Percentiles rank a stretch among this genome's conserved stretches.
These are phyloP conservation scores for Amniataba percoides DNA, from an alignment of 2,797 vertebrate genomes.

Conservation along the genomic window DNA sequence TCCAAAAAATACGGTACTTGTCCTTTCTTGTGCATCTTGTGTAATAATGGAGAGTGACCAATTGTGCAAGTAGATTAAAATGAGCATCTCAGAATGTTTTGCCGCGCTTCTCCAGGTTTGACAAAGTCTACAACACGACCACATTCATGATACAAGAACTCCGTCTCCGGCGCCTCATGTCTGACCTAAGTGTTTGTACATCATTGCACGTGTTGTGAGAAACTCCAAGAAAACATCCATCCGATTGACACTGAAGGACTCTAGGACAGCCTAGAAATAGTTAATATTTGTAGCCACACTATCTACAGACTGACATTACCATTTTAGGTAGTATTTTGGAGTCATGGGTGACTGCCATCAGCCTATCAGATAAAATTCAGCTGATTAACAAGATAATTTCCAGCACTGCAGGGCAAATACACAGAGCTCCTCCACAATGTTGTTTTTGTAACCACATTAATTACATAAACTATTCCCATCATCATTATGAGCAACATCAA, in stretches of 20 bases:
- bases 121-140: background rate
- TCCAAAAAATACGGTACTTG: too few species aligned
- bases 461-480: slow-evolving; percentile 1
- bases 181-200: background rate
- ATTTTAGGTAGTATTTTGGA: background rate
- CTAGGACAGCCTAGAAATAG: background rate
- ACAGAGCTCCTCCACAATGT: background rate
- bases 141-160: background rate
- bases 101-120: background rate
- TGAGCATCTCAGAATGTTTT: background rate
- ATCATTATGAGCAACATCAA: slow-evolving; percentile 5
- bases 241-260: too few species aligned
- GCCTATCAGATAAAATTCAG: slow-evolving; percentile 25
- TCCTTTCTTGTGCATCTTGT: background rate
- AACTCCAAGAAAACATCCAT: background rate
- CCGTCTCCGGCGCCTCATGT: background rate
- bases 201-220: slow-evolving; percentile 1
- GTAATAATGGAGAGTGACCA: background rate
- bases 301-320: background rate
- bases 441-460: background rate
- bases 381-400: slow-evolving; percentile 7
- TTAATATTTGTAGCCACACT: background rate
- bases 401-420: slow-evolving; percentile 6
- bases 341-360: background rate
- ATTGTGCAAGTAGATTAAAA: background rate